These are phyloP conservation scores for Polyommatus iphigenia DNA, from an alignment of 2,888 invertebrate genomes.

Conservation along the genomic window DNA sequence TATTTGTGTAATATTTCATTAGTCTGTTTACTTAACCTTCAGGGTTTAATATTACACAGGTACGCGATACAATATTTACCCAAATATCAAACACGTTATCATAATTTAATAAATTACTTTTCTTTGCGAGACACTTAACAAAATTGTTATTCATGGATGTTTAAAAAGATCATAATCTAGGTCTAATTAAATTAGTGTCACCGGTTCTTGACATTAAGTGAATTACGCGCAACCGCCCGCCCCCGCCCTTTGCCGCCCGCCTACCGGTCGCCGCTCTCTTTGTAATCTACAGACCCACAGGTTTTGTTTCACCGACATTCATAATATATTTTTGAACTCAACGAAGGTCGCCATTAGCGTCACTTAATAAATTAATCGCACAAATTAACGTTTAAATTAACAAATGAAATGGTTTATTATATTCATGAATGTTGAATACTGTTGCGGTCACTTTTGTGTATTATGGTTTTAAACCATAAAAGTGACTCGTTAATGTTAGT, in stretches of 20 bases:
- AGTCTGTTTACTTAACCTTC: not conserved
- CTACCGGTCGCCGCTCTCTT: constrained; percentile 39
- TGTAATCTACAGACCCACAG: constrained; percentile 49
- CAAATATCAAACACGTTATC: not conserved
- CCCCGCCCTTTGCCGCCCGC: constrained; percentile 33
- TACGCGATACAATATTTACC: not conserved
- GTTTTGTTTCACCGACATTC: constrained; percentile 19
- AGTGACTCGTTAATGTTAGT: not conserved
- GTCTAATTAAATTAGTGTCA: constrained; percentile 70
- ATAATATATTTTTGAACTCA: constrained; percentile 12
- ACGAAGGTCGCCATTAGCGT: constrained; percentile 6
- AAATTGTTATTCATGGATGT: constrained; percentile 34
- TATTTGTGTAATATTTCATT: not conserved
- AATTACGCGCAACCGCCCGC: constrained; percentile 59
- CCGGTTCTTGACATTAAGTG: constrained; percentile 64
- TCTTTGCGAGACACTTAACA: constrained; percentile 5
- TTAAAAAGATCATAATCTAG: constrained; percentile 64
- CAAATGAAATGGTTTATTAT: not conserved
- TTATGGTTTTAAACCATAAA: not conserved
- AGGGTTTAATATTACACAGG: not conserved
- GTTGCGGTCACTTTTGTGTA: not conserved
- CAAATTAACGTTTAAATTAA: not conserved
- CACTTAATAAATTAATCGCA: not conserved
- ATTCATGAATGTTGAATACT: not conserved
- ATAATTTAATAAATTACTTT: not conserved